Percentiles rank a stretch among this genome's conserved stretches.
These are phyloP conservation scores for Caenorhabditis panamensis DNA, from an alignment of 2,888 invertebrate genomes.

Conservation along the genomic window DNA sequence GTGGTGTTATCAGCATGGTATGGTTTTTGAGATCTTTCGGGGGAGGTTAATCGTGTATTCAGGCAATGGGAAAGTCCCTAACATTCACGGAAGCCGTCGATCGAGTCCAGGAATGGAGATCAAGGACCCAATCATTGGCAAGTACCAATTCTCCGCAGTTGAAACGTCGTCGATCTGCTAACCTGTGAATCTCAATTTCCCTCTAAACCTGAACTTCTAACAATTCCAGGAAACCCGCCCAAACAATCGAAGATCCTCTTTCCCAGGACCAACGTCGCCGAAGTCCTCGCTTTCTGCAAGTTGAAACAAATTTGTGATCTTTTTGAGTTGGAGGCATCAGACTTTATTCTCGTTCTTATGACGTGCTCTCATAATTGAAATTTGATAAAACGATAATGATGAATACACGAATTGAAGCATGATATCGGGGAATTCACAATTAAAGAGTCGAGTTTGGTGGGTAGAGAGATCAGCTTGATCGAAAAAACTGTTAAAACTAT, in stretches of 20 bases:
- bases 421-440: no score
- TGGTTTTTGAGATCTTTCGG: not conserved
- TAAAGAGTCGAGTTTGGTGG: not conserved
- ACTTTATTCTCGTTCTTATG: not conserved
- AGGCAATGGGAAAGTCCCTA: constrained; percentile 79
- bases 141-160: constrained; percentile 64
- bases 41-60: constrained; percentile 9
- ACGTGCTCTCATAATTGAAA: no score
- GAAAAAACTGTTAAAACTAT: no score
- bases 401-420: no score
- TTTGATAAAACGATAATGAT: no score
- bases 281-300: constrained; percentile 57
- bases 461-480: not conserved
- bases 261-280: constrained; percentile 18
- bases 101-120: constrained; percentile 77
- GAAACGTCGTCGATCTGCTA: constrained; percentile 53
- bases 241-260: not conserved
- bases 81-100: constrained; percentile 78
- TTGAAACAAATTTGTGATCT: constrained; percentile 57
- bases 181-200: constrained; percentile 7
- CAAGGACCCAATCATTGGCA: constrained; percentile 68
- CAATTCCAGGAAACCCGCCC: constrained; percentile 28
- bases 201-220: not conserved
- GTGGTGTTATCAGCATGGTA: constrained; percentile 94
- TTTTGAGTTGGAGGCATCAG: not conserved